phyloP scores from a whole-genome alignment of 2,797 vertebrate species.

The Triplophysa yarkandensis region DNA sequence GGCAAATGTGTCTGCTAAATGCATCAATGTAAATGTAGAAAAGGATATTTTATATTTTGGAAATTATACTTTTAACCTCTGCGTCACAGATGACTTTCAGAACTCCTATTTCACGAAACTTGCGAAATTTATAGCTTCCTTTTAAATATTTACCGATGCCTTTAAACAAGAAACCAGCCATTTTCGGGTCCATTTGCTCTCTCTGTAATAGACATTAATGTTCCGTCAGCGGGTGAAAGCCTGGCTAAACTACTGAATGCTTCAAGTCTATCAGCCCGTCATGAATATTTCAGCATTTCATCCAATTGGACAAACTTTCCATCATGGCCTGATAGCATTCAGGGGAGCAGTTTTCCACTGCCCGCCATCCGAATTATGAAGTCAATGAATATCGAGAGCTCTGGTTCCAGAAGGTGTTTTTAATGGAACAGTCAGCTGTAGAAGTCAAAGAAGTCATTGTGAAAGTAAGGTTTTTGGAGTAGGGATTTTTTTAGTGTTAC shows the following conservation, averaged over 20 bases:
- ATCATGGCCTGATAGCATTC: slow-evolving; percentile 26
- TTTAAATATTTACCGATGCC: slow-evolving; percentile 34
- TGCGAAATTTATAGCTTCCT: slow-evolving; percentile 12
- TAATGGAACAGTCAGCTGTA: slow-evolving; percentile 6
- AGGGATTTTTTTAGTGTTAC: background rate
- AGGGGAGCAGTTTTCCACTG: slow-evolving; percentile 25
- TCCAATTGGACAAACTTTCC: slow-evolving; percentile 21
- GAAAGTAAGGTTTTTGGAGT: background rate
- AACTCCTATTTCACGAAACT: background rate
- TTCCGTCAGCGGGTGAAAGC: slow-evolving; percentile 26
- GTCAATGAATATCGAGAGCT: slow-evolving; percentile 14
- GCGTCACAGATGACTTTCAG: background rate
- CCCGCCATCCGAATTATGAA: slow-evolving; percentile 24
- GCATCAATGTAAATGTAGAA: too few species aligned
- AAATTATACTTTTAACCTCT: background rate
- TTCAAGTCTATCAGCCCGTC: slow-evolving; percentile 35
- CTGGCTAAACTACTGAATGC: slow-evolving; percentile 19
- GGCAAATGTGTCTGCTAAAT: too few species aligned
- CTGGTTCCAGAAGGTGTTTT: background rate
- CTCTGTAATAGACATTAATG: slow-evolving; percentile 25
- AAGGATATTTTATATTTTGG: too few species aligned
- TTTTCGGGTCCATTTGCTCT: slow-evolving; percentile 39
- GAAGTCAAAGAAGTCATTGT: slow-evolving; percentile 30
- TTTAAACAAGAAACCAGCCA: slow-evolving; percentile 18
- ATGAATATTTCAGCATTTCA: slow-evolving; percentile 52